Evolutionary conservation across 2,113 vertebrate species (phyloP).

Genomic region (Lepisosteus oculatus): DNA sequence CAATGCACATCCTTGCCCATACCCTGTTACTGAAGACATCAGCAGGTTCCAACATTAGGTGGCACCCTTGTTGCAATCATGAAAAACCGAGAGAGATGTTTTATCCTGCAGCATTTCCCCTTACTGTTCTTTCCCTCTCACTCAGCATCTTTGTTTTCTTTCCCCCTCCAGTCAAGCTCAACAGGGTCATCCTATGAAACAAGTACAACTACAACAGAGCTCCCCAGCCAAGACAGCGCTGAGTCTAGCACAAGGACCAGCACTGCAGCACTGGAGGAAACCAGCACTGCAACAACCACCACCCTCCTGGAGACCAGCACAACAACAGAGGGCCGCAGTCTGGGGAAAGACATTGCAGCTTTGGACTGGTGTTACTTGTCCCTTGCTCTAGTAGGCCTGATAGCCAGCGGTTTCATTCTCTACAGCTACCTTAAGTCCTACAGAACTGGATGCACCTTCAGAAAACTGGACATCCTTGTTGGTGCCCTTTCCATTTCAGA

Average conservation of each 20-base stretch:
- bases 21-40: no score
- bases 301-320: background rate
- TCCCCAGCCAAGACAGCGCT: no score
- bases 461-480: constrained; percentile 56
- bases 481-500: constrained; percentile 59
- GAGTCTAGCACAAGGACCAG: background rate
- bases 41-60: constrained; percentile 10
- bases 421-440: constrained; percentile 57
- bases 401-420: constrained; percentile 55
- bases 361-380: constrained; percentile 61
- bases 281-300: background rate
- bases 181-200: background rate
- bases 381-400: constrained; percentile 58
- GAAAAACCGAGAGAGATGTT: no score
- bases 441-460: constrained; percentile 27
- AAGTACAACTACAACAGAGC: background rate
- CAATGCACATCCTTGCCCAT: no score
- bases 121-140: background rate
- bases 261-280: background rate
- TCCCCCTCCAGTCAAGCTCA: background rate
- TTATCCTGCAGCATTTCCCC: background rate
- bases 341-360: constrained; percentile 38
- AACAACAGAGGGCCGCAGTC: background rate
- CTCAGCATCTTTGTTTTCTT: background rate
- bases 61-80: constrained; percentile 14